phyloP scores from a whole-genome alignment of 1,140 invertebrate species.

The Platorchestia sp. region DNA sequence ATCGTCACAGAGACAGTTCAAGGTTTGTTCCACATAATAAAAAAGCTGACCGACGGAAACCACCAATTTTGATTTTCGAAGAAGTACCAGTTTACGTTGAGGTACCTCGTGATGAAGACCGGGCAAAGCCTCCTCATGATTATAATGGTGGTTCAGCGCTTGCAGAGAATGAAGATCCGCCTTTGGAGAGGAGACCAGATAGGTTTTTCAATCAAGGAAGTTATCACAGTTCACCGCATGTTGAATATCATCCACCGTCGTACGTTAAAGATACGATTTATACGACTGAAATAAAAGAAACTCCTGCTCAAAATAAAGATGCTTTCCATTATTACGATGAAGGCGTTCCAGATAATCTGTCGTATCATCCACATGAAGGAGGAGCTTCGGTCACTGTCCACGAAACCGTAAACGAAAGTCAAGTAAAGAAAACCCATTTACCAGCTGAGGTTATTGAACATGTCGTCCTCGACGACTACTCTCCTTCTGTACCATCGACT shows the following conservation, averaged over 20 bases:
- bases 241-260: not conserved
- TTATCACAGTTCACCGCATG: not conserved
- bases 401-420: not conserved
- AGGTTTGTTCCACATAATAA: not conserved
- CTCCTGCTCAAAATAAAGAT: not conserved
- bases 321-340: constrained; percentile 10
- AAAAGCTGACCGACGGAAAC: not conserved
- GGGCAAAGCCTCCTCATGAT: not conserved
- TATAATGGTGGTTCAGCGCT: not conserved
- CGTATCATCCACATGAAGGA: not conserved
- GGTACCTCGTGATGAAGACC: not conserved
- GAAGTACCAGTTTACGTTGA: constrained; percentile 7
- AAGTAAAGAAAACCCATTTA: not conserved
- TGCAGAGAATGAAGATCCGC: not conserved
- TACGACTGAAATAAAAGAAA: not conserved
- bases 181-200: not conserved
- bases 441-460: not conserved
- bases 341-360: not conserved
- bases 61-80: constrained; percentile 44
- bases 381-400: not conserved
- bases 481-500: not conserved
- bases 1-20: not conserved
- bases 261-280: constrained; percentile 16
- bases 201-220: not conserved
- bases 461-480: not conserved